A percentile compares a stretch with the other conserved stretches of the same genome.
These are phyloP conservation scores for Chelmon rostratus DNA, from an alignment of 2,797 vertebrate species.

Conservation along the genomic window DNA sequence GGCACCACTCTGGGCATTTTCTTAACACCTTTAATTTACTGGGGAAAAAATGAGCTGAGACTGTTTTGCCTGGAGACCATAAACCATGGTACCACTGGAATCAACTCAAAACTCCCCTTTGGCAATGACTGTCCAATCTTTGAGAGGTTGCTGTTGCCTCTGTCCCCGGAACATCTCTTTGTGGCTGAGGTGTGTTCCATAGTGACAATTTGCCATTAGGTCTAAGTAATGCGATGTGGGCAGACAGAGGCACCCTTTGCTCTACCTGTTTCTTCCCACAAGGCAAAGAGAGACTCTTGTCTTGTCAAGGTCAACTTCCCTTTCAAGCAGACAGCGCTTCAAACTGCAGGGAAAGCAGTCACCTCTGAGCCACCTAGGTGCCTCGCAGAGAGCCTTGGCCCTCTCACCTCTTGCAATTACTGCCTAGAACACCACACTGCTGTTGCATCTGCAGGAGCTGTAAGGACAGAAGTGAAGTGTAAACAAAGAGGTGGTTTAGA, in stretches of 20 bases:
- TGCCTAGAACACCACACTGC: conserved; percentile 47
- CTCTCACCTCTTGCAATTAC: conserved; percentile 74
- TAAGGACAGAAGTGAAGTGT: conserved; percentile 61
- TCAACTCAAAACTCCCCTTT: conserved; percentile 56
- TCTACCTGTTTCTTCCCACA: conserved; percentile 72
- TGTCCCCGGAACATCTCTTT: conserved; percentile 70
- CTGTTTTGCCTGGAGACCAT: conserved; percentile 42
- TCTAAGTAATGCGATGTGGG: conserved; percentile 69
- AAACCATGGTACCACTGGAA: conserved; percentile 41
- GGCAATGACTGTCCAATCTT: conserved; percentile 64
- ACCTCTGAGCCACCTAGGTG: conserved; percentile 67
- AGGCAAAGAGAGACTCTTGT: conserved; percentile 70
- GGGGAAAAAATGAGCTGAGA: conserved; percentile 16
- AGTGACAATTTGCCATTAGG: conserved; percentile 78
- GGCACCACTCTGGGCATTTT: conserved; percentile 13
- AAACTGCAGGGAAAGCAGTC: conserved; percentile 72
- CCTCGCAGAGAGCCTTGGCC: conserved; percentile 52
- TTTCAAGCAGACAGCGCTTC: conserved; percentile 77
- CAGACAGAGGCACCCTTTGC: conserved; percentile 68
- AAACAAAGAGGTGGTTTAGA: conserved; percentile 73
- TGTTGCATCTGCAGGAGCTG: conserved; percentile 62
- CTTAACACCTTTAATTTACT: conserved; percentile 45
- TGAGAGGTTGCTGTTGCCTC: conserved; percentile 53
- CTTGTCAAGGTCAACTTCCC: conserved; percentile 77
- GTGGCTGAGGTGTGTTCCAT: conserved; percentile 67